Evolutionary conservation across 2,888 invertebrate genomes (phyloP).

Genomic region (Chymomyza procnemis): DNA sequence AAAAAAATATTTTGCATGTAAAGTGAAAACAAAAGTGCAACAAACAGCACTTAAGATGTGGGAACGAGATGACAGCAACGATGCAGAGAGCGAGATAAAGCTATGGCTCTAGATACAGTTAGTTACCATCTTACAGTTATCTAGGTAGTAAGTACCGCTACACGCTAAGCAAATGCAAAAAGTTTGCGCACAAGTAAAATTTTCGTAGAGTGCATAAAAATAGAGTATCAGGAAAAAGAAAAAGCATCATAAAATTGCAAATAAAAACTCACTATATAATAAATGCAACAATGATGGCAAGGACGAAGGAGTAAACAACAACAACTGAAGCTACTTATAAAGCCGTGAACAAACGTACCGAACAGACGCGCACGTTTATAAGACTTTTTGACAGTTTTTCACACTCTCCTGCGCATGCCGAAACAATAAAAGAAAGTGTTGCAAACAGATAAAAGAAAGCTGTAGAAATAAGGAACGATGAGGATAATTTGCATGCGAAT

Average conservation of each 20-base stretch:
- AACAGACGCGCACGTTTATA: conserved; percentile 33
- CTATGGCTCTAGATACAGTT: not conserved
- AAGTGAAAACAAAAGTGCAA: conserved; percentile 22
- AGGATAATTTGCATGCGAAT: not conserved
- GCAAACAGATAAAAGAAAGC: conserved; percentile 1
- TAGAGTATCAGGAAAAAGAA: conserved; percentile 26
- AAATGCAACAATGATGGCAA: conserved; percentile 28
- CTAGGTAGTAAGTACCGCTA: not conserved
- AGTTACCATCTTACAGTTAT: not conserved
- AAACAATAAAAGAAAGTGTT: not conserved
- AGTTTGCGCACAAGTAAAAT: conserved; percentile 38
- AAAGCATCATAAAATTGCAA: conserved; percentile 23
- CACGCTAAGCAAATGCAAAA: conserved; percentile 58
- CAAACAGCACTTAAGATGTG: conserved; percentile 60
- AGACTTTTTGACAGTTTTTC: conserved; percentile 59
- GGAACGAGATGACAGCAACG: not conserved
- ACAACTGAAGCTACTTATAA: conserved; percentile 5
- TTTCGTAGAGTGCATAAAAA: not conserved
- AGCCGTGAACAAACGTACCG: not conserved
- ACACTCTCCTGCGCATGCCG: conserved; percentile 11
- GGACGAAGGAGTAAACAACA: not conserved
- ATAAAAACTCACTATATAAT: conserved; percentile 49
- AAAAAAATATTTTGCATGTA: not conserved
- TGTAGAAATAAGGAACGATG: conserved; percentile 17
- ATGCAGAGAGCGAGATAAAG: not conserved